phyloP scores from a whole-genome alignment of 1,140 invertebrate species.

The Meloidogyne floridensis region DNA sequence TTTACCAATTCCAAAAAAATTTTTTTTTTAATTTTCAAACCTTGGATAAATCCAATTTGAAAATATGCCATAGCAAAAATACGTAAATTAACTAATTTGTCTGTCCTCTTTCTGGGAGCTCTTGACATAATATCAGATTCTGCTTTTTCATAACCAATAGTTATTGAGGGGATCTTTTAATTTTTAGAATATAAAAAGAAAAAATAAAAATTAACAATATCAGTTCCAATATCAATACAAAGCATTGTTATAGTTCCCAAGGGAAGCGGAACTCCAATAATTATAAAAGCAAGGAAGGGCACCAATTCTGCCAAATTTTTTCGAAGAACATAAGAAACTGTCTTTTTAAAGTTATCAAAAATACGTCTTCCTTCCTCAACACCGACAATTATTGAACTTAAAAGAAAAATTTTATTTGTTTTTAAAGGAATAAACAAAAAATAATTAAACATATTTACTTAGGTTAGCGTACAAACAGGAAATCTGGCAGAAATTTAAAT shows the following conservation, averaged over 20 bases:
- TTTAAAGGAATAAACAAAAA: background rate
- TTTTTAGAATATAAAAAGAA: background rate
- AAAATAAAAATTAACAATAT: slow-evolving; percentile 74
- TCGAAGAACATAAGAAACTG: slow-evolving; percentile 96
- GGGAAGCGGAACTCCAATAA: slow-evolving; percentile 91
- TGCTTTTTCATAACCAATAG: slow-evolving; percentile 93
- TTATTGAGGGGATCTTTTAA: slow-evolving; percentile 80
- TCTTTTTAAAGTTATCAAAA: slow-evolving; percentile 99
- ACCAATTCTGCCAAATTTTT: slow-evolving; percentile 99
- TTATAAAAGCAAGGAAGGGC: slow-evolving; percentile 95
- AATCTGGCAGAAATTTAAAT: no score
- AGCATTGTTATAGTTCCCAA: slow-evolving; percentile 97
- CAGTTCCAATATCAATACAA: slow-evolving; percentile 98
- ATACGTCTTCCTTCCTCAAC: slow-evolving; percentile 97
- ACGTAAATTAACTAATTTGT: slow-evolving; percentile 98
- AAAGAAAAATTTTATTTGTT: background rate
- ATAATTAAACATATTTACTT: no score
- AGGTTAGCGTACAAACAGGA: no score
- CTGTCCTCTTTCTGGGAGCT: slow-evolving; percentile 87
- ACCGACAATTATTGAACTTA: slow-evolving; percentile 89
- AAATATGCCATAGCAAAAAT: slow-evolving; percentile 80
- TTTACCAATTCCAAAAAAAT: background rate
- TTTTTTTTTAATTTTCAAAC: slow-evolving; percentile 4
- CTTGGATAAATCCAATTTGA: slow-evolving; percentile 99
- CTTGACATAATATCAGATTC: slow-evolving; percentile 99